Base-by-base conservation (phyloP, 2,113 vertebrate species). In the Chascanopsetta lugubris region DNA sequence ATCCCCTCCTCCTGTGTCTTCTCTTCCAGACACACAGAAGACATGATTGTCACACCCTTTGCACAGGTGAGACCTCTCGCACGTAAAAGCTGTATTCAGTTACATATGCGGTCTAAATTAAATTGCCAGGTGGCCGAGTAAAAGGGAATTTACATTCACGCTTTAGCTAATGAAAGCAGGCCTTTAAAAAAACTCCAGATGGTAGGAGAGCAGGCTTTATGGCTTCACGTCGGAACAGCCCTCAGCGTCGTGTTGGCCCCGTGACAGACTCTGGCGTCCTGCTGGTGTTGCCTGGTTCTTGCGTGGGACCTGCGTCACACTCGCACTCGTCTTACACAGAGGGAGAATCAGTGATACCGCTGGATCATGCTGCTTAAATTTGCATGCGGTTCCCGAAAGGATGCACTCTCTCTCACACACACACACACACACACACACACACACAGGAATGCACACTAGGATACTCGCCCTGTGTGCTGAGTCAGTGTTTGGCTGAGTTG, bases 21-120 rank as follows among this genome's bases (percentile, higher is more conserved):
- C 30, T 48, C 13, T 79, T 26, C 0, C 90, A 98, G 96, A 77
- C 95, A 97, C 0, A 94, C 95, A 87, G 96, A 97, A 93, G 96
- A 98, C 93, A 92, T 96, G 95, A 98, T 98, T 10, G 96, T 98
- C 56, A 98, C 96, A 0, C 96, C 96, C 0, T 98, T 98, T 43
- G 96, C 96, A 71, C 96, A 97, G 94, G 96, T 97, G 61, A 82
- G 93, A 90, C 36, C 13, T 30, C 29, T 34, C 25, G 17, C 6
- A 0, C 15, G 11, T 58, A 15, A 12, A 42, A 20, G 18, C 2
- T 38, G 1, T 24, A 45, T 26, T 46, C 22, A 22, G 24, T 62
- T 38, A 24, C 38, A 4, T 50, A n/a, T n/a, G 32, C 47, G 8
- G 11, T 34, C 27, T 24, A 32, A 66, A 54, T 68, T 47, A 58